phyloP scores from a whole-genome alignment of 2,888 invertebrate species.

The Habroteleia sp. region DNA sequence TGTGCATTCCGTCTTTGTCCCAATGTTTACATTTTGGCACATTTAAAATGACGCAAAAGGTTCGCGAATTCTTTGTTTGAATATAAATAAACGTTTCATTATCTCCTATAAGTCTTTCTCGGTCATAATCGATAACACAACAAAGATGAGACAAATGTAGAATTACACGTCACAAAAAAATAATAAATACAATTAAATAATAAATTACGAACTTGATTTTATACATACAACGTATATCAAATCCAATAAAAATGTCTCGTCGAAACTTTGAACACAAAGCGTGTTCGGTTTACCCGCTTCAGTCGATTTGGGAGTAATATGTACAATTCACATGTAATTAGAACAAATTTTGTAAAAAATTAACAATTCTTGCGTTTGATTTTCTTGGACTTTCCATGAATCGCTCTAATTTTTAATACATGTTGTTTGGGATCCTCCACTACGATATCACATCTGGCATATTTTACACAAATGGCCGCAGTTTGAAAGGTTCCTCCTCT shows the following conservation, averaged over 20 bases:
- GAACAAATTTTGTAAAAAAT: no score
- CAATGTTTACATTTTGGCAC: conserved; percentile 78
- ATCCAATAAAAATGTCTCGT: conserved; percentile 11
- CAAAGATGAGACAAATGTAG: conserved; percentile 42
- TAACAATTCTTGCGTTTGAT: no score
- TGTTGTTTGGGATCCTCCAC: conserved; percentile 33
- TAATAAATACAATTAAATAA: conserved; percentile 50
- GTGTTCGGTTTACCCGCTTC: conserved; percentile 9
- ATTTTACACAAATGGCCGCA: conserved; percentile 47
- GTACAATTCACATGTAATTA: conserved; percentile 17
- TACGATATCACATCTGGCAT: conserved; percentile 50
- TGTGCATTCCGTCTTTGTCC: conserved; percentile 45
- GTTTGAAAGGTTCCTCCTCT: conserved; percentile 13
- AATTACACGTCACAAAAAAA: conserved; percentile 3
- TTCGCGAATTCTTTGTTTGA: conserved; percentile 35
- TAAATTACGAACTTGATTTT: conserved; percentile 27
- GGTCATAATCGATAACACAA: conserved; percentile 32
- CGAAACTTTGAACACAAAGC: conserved; percentile 6
- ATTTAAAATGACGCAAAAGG: conserved; percentile 66
- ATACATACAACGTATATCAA: conserved; percentile 17
- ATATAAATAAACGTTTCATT: conserved; percentile 32
- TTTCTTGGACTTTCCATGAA: neutral
- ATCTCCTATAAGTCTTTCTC: conserved; percentile 44
- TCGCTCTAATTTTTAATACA: neutral
- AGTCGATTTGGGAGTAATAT: conserved; percentile 15